A percentile compares a stretch with the other conserved stretches of the same genome.
Evolutionary conservation across 2,888 invertebrate genomes (phyloP).

Genomic region (Biston betularia): DNA sequence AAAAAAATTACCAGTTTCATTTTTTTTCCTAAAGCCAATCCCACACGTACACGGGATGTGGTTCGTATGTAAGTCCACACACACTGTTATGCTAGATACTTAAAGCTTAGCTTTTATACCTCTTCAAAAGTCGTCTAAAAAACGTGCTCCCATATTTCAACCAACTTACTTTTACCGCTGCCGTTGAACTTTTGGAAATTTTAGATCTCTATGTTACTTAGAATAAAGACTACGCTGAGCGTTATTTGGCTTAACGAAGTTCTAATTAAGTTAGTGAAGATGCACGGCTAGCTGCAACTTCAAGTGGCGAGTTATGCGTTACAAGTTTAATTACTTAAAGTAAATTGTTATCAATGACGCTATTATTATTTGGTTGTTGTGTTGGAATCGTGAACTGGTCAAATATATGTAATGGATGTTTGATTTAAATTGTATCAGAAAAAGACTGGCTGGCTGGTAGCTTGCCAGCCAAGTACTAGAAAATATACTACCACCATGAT

Average conservation of each 20-base stretch:
- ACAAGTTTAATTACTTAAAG: slow-evolving; percentile 41
- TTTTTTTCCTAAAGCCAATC: slow-evolving; percentile 51
- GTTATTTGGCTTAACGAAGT: background rate
- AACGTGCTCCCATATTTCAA: slow-evolving; percentile 67
- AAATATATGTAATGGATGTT: slow-evolving; percentile 25
- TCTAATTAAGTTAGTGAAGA: slow-evolving; percentile 53
- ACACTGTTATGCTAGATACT: slow-evolving; percentile 64
- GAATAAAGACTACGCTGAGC: slow-evolving; percentile 39
- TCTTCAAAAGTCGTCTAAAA: slow-evolving; percentile 73
- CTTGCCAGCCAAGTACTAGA: no score
- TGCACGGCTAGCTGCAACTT: slow-evolving; percentile 66
- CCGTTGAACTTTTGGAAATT: slow-evolving; percentile 6
- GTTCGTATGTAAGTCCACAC: slow-evolving; percentile 62
- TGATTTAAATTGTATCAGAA: slow-evolving; percentile 20
- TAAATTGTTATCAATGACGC: slow-evolving; percentile 41
- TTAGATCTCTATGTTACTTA: slow-evolving; percentile 29
- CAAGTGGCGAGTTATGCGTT: slow-evolving; percentile 44
- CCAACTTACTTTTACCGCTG: slow-evolving; percentile 51
- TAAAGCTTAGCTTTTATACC: slow-evolving; percentile 77
- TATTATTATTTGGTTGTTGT: slow-evolving; percentile 34
- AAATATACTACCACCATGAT: no score
- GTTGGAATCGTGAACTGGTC: slow-evolving; percentile 32
- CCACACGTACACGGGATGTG: slow-evolving; percentile 51
- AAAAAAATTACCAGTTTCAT: slow-evolving; percentile 50
- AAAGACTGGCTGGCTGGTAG: no score